These are phyloP conservation scores for Acrocyrtus sp. DNA, from an alignment of 2,888 invertebrate species.

Conservation along the genomic window DNA sequence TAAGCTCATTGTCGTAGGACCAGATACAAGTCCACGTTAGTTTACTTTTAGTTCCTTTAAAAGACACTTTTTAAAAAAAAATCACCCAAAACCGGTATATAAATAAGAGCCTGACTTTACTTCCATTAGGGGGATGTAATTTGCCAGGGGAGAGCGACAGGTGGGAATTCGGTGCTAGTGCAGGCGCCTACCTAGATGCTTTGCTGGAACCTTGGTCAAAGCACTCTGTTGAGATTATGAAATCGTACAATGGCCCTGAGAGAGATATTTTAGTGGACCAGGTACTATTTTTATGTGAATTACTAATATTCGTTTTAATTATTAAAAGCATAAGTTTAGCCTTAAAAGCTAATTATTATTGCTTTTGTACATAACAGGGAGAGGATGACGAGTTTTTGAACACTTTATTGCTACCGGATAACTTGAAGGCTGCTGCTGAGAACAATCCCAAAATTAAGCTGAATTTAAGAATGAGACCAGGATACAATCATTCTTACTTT, in stretches of 20 bases:
- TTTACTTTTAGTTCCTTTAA: too few species aligned
- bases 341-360: neutral
- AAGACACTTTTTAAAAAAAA: neutral
- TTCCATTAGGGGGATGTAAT: constrained; percentile 69
- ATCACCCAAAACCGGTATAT: constrained; percentile 32
- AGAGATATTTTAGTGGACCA: constrained; percentile 90
- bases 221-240: constrained; percentile 84
- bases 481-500: constrained; percentile 96
- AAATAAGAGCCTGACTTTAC: constrained; percentile 37
- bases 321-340: neutral
- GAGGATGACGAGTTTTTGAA: constrained; percentile 82
- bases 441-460: constrained; percentile 71
- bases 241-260: constrained; percentile 84
- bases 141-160: constrained; percentile 89
- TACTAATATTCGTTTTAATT: neutral
- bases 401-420: constrained; percentile 85
- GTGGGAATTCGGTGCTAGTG: constrained; percentile 96
- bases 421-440: constrained; percentile 75
- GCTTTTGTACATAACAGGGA: constrained; percentile 79
- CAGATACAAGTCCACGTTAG: constrained; percentile 91
- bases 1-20: constrained; percentile 88
- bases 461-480: constrained; percentile 70
- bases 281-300: constrained; percentile 71
- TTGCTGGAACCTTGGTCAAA: constrained; percentile 89
- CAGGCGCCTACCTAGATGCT: constrained; percentile 96